These are phyloP conservation scores for Phasianus colchicus DNA, from an alignment of 2,113 vertebrate species.

Conservation along the genomic window DNA sequence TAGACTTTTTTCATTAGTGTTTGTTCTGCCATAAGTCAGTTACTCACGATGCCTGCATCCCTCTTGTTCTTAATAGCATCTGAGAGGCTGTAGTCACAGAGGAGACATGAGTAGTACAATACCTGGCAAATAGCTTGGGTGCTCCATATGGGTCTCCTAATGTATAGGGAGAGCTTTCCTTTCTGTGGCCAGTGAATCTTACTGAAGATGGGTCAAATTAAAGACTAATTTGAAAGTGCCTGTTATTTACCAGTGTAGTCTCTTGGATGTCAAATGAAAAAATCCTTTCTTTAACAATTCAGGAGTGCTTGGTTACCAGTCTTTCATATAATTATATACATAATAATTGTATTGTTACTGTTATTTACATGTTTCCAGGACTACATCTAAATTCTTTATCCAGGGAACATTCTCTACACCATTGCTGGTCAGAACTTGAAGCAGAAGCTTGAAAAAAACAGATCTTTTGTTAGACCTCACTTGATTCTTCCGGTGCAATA, in stretches of 20 bases:
- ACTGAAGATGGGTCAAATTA: background rate
- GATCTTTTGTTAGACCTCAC: background rate
- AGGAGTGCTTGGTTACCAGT: background rate
- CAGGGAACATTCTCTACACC: background rate
- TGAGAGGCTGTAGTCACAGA: rapidly evolving
- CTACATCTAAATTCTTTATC: background rate
- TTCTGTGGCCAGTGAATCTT: background rate
- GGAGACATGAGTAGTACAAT: background rate
- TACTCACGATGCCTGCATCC: background rate
- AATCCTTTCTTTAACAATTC: background rate
- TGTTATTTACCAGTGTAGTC: background rate
- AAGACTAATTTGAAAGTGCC: background rate
- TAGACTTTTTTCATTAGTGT: constrained; percentile 39
- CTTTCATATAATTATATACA: background rate
- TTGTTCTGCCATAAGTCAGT: constrained; percentile 12
- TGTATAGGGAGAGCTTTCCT: background rate
- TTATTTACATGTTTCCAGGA: background rate
- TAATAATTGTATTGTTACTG: background rate
- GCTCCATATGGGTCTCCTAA: background rate
- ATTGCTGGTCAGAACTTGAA: background rate
- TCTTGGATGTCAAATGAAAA: background rate
- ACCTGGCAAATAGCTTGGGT: background rate
- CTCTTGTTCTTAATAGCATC: background rate
- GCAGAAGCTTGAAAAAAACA: background rate
- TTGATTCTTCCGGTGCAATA: background rate